phyloP scores from a whole-genome alignment of 2,113 vertebrate genomes.

The Proterorhinus semilunaris region DNA sequence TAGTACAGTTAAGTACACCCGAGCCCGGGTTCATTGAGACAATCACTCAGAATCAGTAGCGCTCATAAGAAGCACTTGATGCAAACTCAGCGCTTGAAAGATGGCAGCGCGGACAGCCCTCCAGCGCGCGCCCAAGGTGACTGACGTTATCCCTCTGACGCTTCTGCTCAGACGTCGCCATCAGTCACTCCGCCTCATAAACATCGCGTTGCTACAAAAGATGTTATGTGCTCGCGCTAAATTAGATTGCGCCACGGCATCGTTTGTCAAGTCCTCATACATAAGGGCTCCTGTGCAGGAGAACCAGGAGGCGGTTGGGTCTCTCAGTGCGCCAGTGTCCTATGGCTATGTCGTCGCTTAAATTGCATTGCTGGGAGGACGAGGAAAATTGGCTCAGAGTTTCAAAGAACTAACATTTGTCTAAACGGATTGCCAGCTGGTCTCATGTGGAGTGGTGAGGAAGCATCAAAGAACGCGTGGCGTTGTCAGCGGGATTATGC shows the following conservation, averaged over 20 bases:
- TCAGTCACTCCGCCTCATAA: slow-evolving; percentile 69
- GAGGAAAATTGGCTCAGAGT: not conserved
- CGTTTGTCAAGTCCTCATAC: slow-evolving; percentile 63
- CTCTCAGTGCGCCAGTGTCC: slow-evolving; percentile 39
- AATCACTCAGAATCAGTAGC: not conserved
- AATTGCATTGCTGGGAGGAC: slow-evolving; percentile 31
- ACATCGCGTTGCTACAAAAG: slow-evolving; percentile 61
- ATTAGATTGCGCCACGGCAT: slow-evolving; percentile 64
- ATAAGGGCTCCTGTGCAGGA: slow-evolving; percentile 36
- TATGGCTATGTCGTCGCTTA: slow-evolving; percentile 45
- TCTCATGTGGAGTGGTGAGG: slow-evolving; percentile 11
- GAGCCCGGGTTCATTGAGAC: not conserved
- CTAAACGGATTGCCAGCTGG: slow-evolving; percentile 43
- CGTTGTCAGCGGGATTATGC: slow-evolving; percentile 16
- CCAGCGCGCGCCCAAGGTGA: slow-evolving; percentile 51
- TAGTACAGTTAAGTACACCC: too few relatives aligned
- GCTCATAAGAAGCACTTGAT: not conserved
- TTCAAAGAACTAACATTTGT: slow-evolving; percentile 8
- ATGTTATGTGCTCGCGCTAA: slow-evolving; percentile 59
- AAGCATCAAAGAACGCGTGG: slow-evolving; percentile 40
- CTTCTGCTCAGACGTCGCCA: slow-evolving; percentile 55
- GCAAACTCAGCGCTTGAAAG: slow-evolving; percentile 40
- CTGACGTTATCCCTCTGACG: slow-evolving; percentile 70
- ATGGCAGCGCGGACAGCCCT: slow-evolving; percentile 50
- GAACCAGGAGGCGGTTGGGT: slow-evolving; percentile 22